Base-by-base conservation (phyloP, 2,797 vertebrate genomes). In the Sebastes iracundus region DNA sequence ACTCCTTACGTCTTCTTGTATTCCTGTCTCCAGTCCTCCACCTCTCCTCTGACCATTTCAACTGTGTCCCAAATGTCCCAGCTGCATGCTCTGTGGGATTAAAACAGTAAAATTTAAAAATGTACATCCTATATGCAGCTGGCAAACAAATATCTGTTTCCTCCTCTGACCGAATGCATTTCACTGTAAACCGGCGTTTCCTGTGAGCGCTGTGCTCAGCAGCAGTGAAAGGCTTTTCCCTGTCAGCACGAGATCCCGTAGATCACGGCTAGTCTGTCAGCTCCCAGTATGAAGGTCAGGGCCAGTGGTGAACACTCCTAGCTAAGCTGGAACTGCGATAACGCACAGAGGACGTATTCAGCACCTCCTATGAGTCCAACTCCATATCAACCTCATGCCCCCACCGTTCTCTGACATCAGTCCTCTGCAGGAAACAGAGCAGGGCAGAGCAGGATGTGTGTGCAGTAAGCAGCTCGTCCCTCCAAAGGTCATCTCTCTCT, bases 401-500 rank as follows among this genome's bases (percentile, higher is more conserved):
- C 74, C 38, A 32, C 71, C 13, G 6, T 71, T 55, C 85, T 86
- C 83, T 94, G 89, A 92, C 92, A 91, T 94, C 85, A 92, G 80
- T 60, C 68, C 79, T 83, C 71, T 76, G 84, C 90, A 94, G 95
- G 94, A 95, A 94, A 92, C 88, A 75, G 90, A 93, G 56, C 83
- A 81, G 87, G 87, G 88, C 82, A 84, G 86, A 87, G 82, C 91
- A 95, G 94, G 94, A 95, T 91, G 87, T 89, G 86, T 88, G 83
- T 62, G 64, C 87, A 75, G 71, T 62, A 27, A 69, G 66, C 83
- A 76, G 85, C 88, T 86, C 85, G 58, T 85, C 65, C 38, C 81
- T 61, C 60, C 62, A 87, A 87, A 93, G 89, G 91, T 93, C 86
- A 89, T 77, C 79, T 76, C 75, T 79, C 77, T 80, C 72, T 88